Percentiles rank a stretch among this genome's conserved stretches.
phyloP scores from a whole-genome alignment of 2,888 invertebrate genomes.

The Polymixis lichenea region DNA sequence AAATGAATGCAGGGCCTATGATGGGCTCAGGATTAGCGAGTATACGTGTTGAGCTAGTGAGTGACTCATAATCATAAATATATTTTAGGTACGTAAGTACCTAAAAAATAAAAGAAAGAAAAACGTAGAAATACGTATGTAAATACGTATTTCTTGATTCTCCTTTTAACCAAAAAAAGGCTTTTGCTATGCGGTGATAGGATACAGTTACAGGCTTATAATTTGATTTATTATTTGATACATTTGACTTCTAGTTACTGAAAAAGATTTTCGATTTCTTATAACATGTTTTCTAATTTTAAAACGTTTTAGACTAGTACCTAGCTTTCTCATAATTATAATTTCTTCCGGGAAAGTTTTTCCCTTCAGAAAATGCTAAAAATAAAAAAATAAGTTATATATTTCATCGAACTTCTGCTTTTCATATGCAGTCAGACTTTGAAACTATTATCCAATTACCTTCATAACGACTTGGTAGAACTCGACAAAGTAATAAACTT shows the following conservation, averaged over 20 bases:
- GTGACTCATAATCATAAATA: too few species aligned
- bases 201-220: not conserved
- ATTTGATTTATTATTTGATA: not conserved
- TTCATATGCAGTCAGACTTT: constrained; percentile 15
- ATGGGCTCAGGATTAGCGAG: not conserved
- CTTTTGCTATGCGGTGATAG: not conserved
- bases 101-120: too few species aligned
- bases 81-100: too few species aligned
- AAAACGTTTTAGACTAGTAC: not conserved
- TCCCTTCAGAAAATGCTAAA: not conserved
- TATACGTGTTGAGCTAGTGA: not conserved
- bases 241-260: too few species aligned
- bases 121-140: too few species aligned
- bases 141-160: too few species aligned
- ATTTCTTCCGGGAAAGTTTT: not conserved
- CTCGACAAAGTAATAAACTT: constrained; percentile 20
- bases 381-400: not conserved
- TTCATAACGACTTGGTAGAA: constrained; percentile 2
- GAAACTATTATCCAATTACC: constrained; percentile 29
- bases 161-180: not conserved
- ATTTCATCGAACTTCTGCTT: constrained; percentile 9
- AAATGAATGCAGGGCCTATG: too few species aligned
- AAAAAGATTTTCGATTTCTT: not conserved
- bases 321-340: not conserved
- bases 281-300: not conserved